A percentile compares a stretch with the other conserved stretches of the same genome.
phyloP scores from a whole-genome alignment of 2,797 vertebrate genomes.

The Pseudotriccus pelzelni region DNA sequence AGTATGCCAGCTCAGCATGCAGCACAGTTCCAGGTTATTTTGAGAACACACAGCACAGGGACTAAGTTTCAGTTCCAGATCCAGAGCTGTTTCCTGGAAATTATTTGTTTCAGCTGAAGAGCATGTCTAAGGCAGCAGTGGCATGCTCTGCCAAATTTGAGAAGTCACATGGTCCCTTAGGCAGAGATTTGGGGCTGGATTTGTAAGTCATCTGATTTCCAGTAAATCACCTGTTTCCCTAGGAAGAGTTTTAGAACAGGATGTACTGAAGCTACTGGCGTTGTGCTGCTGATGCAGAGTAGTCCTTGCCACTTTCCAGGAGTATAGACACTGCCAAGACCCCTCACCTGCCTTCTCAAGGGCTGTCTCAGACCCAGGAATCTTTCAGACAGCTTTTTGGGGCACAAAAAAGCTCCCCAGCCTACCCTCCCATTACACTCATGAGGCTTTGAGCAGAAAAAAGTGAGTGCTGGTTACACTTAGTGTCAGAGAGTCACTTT shows the following conservation, averaged over 20 bases:
- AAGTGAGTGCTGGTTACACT: background rate
- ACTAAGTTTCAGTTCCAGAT: background rate
- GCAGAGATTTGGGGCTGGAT: background rate
- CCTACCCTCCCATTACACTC: background rate
- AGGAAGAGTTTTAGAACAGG: background rate
- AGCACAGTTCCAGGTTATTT: accelerated
- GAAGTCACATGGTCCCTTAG: accelerated
- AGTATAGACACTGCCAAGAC: accelerated
- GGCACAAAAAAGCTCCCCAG: background rate
- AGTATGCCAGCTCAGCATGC: accelerated
- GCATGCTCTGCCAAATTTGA: accelerated
- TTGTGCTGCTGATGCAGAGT: background rate
- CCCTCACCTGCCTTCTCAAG: background rate
- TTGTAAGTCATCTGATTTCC: accelerated
- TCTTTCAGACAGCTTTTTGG: background rate
- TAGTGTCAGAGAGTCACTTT: background rate
- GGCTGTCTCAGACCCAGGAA: accelerated
- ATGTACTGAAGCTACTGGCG: background rate
- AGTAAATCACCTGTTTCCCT: background rate
- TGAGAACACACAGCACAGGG: background rate
- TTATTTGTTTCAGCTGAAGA: background rate
- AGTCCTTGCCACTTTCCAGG: background rate
- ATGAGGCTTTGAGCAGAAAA: background rate
- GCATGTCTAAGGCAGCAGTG: accelerated
- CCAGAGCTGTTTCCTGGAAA: background rate